phyloP scores from a whole-genome alignment of 2,113 vertebrate species.

The Struthidea cinerea region DNA sequence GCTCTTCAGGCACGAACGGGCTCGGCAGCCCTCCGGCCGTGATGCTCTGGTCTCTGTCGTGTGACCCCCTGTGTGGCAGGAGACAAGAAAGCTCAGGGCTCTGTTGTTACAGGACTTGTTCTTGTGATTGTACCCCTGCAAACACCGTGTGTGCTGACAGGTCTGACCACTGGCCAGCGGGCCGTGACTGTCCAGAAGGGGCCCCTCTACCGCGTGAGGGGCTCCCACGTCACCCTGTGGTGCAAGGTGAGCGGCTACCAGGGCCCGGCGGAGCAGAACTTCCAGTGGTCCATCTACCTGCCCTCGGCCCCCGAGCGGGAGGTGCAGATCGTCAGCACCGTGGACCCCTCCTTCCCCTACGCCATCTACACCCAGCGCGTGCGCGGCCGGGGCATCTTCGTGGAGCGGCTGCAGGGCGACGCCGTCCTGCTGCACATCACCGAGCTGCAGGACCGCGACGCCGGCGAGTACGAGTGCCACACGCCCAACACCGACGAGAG shows the following conservation, averaged over 20 bases:
- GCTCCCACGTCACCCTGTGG: constrained; percentile 90
- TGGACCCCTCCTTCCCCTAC: constrained; percentile 87
- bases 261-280: constrained; percentile 54
- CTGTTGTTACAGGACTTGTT: background rate
- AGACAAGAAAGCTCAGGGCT: background rate
- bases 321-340: constrained; percentile 92
- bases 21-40: background rate
- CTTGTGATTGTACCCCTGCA: background rate
- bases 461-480: constrained; percentile 80
- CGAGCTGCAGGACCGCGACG: constrained; percentile 81
- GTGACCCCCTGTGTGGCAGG: background rate
- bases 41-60: background rate
- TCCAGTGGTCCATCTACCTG: constrained; percentile 94
- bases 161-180: constrained; percentile 55
- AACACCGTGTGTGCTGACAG: background rate
- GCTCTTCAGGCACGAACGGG: background rate
- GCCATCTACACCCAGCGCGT: constrained; percentile 86
- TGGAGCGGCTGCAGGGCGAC: constrained; percentile 82
- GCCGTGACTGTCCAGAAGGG: constrained; percentile 72
- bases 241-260: constrained; percentile 87
- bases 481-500: constrained; percentile 52
- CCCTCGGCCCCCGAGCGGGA: constrained; percentile 79
- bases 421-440: constrained; percentile 84
- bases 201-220: constrained; percentile 76
- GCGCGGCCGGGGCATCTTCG: constrained; percentile 81